Conservation (phyloP, 1,140 invertebrate genomes). For the Subanguina moxae region DNA sequence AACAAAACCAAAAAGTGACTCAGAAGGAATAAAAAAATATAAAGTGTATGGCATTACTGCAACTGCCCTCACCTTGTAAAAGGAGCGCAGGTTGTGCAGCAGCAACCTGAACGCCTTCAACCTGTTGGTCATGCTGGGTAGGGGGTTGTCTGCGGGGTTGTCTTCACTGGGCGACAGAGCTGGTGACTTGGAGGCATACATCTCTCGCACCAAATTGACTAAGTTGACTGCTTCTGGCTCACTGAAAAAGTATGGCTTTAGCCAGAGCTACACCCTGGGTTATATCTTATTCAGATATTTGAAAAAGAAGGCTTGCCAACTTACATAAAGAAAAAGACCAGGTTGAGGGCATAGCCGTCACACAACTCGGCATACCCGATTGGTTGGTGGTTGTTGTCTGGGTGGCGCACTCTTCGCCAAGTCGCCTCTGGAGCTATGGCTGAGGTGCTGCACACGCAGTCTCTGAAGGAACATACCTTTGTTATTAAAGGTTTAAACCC, state of each 20-base stretch:
- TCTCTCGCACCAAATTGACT: neutral
- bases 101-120: neutral
- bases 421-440: slow-evolving; percentile 3
- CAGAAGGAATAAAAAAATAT: too few relatives aligned
- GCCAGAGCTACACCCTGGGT: too few relatives aligned
- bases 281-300: too few relatives aligned
- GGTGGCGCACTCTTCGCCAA: slow-evolving; percentile 9
- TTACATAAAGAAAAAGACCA: slow-evolving; percentile 25
- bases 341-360: slow-evolving; percentile 26
- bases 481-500: too few relatives aligned
- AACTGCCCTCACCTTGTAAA: neutral
- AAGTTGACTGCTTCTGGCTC: neutral
- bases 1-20: too few relatives aligned
- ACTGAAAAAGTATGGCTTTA: neutral
- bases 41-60: neutral
- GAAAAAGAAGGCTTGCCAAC: too few relatives aligned
- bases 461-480: slow-evolving; percentile 15
- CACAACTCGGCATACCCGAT: slow-evolving; percentile 26
- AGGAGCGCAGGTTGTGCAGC: neutral
- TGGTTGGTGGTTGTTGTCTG: neutral
- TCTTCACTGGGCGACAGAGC: neutral
- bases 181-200: slow-evolving; percentile 7
- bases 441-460: slow-evolving; percentile 27
- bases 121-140: neutral
- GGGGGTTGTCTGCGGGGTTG: neutral